Conservation (phyloP, 2,888 invertebrate genomes). For the Tetragnatha montana region DNA sequence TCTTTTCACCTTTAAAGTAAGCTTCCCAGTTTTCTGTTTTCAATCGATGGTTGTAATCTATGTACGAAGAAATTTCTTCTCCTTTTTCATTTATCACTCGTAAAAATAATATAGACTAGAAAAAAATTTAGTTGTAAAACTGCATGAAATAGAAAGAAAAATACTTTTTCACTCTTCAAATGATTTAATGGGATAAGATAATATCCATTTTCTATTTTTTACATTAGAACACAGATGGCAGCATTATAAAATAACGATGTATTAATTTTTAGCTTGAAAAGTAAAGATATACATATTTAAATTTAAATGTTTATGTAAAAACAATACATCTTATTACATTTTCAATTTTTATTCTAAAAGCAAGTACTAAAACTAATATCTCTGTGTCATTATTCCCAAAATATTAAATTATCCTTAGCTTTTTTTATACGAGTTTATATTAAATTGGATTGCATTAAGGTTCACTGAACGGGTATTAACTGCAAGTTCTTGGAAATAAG, state of each 20-base stretch:
- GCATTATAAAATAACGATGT: not conserved
- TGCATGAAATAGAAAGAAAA: too few relatives aligned
- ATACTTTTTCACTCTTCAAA: too few relatives aligned
- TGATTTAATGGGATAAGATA: too few relatives aligned
- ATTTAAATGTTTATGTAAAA: not conserved
- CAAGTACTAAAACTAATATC: too few relatives aligned
- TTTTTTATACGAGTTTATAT: too few relatives aligned
- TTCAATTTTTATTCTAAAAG: too few relatives aligned
- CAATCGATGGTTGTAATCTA: slow-evolving; percentile 86
- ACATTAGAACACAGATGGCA: slow-evolving; percentile 10
- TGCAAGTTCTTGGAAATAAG: too few relatives aligned
- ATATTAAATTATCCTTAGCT: too few relatives aligned
- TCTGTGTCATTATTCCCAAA: too few relatives aligned
- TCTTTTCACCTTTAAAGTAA: slow-evolving; percentile 82
- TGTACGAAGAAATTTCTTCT: slow-evolving; percentile 89
- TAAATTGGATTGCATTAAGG: too few relatives aligned
- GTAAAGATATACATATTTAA: not conserved
- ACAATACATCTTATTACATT: not conserved
- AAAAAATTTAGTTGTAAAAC: not conserved
- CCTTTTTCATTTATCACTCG: slow-evolving; percentile 83
- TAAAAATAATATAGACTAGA: slow-evolving; percentile 84
- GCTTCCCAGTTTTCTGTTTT: slow-evolving; percentile 85
- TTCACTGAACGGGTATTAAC: too few relatives aligned
- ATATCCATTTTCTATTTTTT: not conserved
- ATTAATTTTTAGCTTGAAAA: not conserved